Conservation (phyloP, 2,113 vertebrate genomes). For the Laterallus jamaicensis region DNA sequence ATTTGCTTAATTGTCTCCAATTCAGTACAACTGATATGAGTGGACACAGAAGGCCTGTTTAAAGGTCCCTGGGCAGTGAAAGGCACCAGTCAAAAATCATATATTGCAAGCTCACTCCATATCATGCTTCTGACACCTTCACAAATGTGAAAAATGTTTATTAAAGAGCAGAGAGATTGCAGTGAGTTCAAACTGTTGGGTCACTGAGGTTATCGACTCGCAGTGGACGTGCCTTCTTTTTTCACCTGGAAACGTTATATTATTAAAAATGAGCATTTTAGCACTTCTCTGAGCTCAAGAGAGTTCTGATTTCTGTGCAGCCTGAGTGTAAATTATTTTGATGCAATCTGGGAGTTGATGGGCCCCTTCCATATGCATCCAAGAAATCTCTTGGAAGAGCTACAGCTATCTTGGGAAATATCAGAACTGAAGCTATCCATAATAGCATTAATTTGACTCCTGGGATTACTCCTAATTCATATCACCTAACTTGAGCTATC, state of each 20-base stretch:
- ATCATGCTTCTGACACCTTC: background rate
- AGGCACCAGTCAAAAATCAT: background rate
- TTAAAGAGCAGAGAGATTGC: background rate
- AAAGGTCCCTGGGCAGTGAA: background rate
- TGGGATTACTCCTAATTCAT: background rate
- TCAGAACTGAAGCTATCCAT: background rate
- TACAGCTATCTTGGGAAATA: background rate
- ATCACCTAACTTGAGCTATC: background rate
- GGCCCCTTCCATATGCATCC: background rate
- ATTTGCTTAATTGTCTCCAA: background rate
- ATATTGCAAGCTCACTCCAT: background rate
- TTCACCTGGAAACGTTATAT: constrained; percentile 17
- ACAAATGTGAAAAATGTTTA: background rate
- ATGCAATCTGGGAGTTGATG: background rate
- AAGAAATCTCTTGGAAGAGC: constrained; percentile 21
- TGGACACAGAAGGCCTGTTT: background rate
- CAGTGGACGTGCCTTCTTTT: background rate
- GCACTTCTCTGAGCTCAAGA: background rate
- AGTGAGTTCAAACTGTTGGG: background rate
- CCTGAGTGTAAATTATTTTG: background rate
- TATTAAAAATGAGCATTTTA: background rate
- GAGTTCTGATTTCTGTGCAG: background rate
- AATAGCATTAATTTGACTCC: background rate
- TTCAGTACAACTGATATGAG: background rate
- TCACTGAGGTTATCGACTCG: background rate